A percentile compares a stretch with the other conserved stretches of the same genome.
Conservation (phyloP, 1,140 invertebrate species). For the Acyrthosiphon pisum region DNA sequence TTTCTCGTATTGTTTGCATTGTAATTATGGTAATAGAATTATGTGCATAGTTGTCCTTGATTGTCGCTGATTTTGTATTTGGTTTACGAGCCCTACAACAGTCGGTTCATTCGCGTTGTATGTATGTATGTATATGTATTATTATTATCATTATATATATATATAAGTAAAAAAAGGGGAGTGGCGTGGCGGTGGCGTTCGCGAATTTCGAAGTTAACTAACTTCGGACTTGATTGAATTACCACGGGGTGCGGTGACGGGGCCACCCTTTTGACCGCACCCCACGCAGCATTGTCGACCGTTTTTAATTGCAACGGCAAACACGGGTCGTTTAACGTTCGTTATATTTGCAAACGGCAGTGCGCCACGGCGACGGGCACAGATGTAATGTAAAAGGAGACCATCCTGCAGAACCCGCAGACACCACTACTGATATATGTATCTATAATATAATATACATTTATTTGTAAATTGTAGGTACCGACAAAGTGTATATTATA, state of each 20-base stretch:
- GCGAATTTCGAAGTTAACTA: constrained; percentile 53
- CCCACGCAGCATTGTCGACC: not conserved
- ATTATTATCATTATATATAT: not conserved
- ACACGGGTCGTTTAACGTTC: constrained; percentile 49
- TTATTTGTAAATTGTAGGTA: not conserved
- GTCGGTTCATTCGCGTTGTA: not conserved
- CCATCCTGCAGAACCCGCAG: not conserved
- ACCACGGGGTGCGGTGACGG: constrained; percentile 25
- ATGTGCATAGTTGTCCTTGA: constrained; percentile 45
- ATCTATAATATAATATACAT: not conserved
- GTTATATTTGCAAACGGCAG: constrained; percentile 1
- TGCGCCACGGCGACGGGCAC: not conserved
- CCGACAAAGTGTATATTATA: not conserved
- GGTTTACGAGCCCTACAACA: constrained; percentile 8
- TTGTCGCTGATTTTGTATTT: constrained; percentile 56
- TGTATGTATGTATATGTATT: not conserved
- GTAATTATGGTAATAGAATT: constrained; percentile 56
- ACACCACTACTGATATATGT: not conserved
- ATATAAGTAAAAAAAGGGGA: not conserved
- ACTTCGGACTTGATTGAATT: constrained; percentile 56
- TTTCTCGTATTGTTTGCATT: constrained; percentile 48
- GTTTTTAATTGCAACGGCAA: constrained; percentile 50
- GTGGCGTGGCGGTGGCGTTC: not conserved
- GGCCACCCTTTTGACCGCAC: constrained; percentile 55
- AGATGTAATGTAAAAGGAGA: not conserved